Evolutionary conservation across 2,888 invertebrate species (phyloP), one percentile per base, ranked within the genome.

Genomic region (Platypus cylindrus): DNA sequence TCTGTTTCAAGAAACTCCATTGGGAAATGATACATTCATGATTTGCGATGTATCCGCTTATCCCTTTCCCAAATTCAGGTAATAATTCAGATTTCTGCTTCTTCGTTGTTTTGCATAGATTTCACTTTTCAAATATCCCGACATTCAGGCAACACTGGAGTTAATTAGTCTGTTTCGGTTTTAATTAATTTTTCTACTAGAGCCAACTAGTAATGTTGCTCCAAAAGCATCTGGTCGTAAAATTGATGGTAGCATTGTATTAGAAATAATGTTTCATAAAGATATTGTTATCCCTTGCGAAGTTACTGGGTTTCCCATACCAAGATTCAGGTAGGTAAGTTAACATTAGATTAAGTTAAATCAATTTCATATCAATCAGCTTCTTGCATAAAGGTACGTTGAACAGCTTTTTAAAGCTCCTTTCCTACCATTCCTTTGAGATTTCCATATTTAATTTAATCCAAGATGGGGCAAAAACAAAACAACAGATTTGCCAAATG

Each of bases 1-100:
- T 46, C 66, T 71, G 51, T 61, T 71, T 49, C 59, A 65, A 52
- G 64, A 63, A 42, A 58, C 56, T 39, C 42, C 56, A 38, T 44
- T 48, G 8, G 50, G 59, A 29, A 45, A 48, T 35, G 57, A 64
- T 17, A 62, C 64, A 38, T 63, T 74, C 50, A 62, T 81, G 59
- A 68, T 72, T 49, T 80, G 80, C 59, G 73, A 75, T 57, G 72
- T 76, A 46, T 71, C 75, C 55, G 77, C 74, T 53, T 78, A 68
- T 58, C 80, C 81, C 42, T 71, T 72, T 44, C 80, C 80, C 44
- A 54, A 71, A 50, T 78, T 73, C 71, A 78, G 79, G 41, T 41
- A 38, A 35, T 30, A 16, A 30, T 12, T 26, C 29, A 18, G 20
- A 9, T 20, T 7, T 20, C 20, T 20, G 7, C 5, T 20, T 20